These are phyloP conservation scores for Drosophila sp. DNA, from an alignment of 1,140 invertebrate species.

Conservation along the genomic window DNA sequence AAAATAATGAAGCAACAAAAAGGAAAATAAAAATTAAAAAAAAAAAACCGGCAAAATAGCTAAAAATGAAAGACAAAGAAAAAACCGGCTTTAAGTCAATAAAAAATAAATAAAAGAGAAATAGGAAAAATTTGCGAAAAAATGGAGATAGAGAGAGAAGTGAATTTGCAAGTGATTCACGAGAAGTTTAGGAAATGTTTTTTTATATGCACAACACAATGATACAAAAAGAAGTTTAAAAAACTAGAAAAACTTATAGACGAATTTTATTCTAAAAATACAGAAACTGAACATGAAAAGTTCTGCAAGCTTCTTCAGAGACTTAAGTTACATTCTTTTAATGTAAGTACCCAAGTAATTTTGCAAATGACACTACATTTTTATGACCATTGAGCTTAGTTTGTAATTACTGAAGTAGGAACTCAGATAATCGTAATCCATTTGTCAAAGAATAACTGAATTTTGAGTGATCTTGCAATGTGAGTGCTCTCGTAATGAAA, in stretches of 20 bases:
- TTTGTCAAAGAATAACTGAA: no score
- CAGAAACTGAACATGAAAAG: neutral
- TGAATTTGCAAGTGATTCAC: constrained; percentile 10
- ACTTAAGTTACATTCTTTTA: no score
- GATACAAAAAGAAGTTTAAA: neutral
- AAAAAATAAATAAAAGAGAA: constrained; percentile 10
- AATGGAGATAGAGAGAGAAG: constrained; percentile 1
- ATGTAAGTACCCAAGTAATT: no score
- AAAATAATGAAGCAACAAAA: constrained; percentile 33
- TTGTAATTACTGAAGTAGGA: no score
- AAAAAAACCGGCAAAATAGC: constrained; percentile 72
- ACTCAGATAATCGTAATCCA: no score
- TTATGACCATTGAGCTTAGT: no score
- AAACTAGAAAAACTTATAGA: neutral
- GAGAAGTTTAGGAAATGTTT: neutral
- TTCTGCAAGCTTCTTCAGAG: no score
- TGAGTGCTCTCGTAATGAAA: no score
- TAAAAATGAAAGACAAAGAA: constrained; percentile 70
- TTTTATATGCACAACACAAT: neutral
- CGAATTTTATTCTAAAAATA: neutral
- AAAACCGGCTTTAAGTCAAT: constrained; percentile 68
- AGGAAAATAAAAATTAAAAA: constrained; percentile 18
- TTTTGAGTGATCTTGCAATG: no score
- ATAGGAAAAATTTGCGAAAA: constrained; percentile 29
- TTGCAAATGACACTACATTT: no score